phyloP scores from a whole-genome alignment of 2,888 invertebrate species.

The Sepioteuthis lessoniana region DNA sequence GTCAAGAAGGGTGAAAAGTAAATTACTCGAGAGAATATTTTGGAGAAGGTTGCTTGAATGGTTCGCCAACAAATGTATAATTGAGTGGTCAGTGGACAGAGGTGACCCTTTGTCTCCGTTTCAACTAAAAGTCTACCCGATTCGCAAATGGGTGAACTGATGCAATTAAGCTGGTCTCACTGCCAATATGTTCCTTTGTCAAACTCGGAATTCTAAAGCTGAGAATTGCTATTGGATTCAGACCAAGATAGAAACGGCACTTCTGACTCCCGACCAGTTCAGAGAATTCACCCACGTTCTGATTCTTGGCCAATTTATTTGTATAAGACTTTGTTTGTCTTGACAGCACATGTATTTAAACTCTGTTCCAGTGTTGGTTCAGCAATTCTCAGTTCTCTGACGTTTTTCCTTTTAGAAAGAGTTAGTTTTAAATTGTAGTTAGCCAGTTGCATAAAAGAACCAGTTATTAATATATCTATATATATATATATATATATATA shows the following conservation, averaged over 20 bases:
- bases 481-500: too few species aligned
- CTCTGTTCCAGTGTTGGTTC: background rate
- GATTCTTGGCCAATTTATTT: background rate
- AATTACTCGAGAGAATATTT: background rate
- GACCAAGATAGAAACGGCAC: background rate
- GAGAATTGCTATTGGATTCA: background rate
- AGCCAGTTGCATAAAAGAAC: too few species aligned
- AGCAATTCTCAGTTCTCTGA: too few species aligned
- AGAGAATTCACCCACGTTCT: background rate
- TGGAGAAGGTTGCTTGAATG: background rate
- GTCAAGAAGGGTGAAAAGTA: too few species aligned
- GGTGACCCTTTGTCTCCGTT: background rate
- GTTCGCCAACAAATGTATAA: conserved; percentile 14
- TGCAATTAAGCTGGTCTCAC: background rate
- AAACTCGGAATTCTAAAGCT: background rate
- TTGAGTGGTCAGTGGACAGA: background rate
- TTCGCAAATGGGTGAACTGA: background rate
- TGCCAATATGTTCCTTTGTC: background rate
- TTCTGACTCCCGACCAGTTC: background rate
- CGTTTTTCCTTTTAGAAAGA: too few species aligned
- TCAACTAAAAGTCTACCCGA: background rate
- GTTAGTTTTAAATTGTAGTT: too few species aligned
- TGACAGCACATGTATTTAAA: background rate
- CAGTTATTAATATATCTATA: too few species aligned
- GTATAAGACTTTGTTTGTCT: background rate